Conservation (phyloP, 2,113 vertebrate species). For the Lophotis ruficrista region DNA sequence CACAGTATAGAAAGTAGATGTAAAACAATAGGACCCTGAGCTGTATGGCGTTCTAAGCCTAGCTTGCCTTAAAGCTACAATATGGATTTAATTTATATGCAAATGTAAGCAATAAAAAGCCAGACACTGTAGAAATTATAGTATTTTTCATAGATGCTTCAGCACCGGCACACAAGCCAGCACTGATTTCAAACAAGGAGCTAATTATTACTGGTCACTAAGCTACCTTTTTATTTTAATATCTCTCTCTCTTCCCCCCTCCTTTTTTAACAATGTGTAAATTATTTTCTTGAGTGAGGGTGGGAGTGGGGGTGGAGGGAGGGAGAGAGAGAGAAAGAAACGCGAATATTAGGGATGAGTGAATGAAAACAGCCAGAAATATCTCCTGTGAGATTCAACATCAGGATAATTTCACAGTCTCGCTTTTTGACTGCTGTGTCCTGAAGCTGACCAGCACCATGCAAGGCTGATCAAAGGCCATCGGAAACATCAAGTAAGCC, state of each 20-base stretch:
- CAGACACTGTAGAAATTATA: conserved; percentile 91
- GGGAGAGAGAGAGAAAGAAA: conserved; percentile 1
- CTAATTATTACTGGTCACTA: conserved; percentile 79
- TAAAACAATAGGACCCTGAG: conserved; percentile 92
- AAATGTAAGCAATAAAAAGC: conserved; percentile 97
- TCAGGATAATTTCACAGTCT: conserved; percentile 85
- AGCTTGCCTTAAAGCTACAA: conserved; percentile 95
- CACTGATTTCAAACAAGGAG: conserved; percentile 71
- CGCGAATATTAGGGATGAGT: conserved; percentile 70
- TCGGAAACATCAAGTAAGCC: conserved; percentile 84
- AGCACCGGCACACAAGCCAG: conserved; percentile 60
- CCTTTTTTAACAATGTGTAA: conserved; percentile 66
- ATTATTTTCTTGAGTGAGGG: conserved; percentile 68
- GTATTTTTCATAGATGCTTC: conserved; percentile 80
- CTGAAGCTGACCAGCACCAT: conserved; percentile 81
- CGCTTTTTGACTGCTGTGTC: conserved; percentile 76
- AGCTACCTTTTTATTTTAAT: conserved; percentile 70
- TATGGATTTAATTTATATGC: conserved; percentile 99
- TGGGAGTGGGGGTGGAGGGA: too few species aligned
- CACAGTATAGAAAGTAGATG: conserved; percentile 83
- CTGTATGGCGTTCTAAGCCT: conserved; percentile 85
- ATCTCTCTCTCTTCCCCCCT: conserved; percentile 42
- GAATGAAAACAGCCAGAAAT: conserved; percentile 74
- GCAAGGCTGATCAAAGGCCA: conserved; percentile 88
- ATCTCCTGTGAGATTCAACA: conserved; percentile 77